Percentiles rank a stretch among this genome's conserved stretches.
Evolutionary conservation across 2,888 invertebrate genomes (phyloP).

Genomic region (Diarsia dahlii): DNA sequence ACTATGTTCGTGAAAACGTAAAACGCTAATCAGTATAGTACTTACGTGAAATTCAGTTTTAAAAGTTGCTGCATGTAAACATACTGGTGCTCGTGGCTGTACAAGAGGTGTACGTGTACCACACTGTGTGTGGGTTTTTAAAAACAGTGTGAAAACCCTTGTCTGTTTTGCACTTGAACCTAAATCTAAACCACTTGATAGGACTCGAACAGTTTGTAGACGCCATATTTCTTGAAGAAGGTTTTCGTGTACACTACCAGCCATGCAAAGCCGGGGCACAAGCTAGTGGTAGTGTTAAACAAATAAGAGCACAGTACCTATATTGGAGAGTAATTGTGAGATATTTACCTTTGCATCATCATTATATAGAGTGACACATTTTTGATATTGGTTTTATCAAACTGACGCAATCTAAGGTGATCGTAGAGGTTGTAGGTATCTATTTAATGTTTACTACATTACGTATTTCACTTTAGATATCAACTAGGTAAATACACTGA

Average conservation of each 20-base stretch:
- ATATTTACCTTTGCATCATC: conserved; percentile 44
- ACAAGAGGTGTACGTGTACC: too few relatives aligned
- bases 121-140: background rate
- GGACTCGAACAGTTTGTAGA: background rate
- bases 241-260: background rate
- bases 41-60: too few relatives aligned
- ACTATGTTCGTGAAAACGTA: too few relatives aligned
- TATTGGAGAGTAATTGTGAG: conserved; percentile 11
- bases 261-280: background rate
- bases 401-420: conserved; percentile 47
- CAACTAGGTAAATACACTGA: conserved; percentile 14
- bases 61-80: too few relatives aligned
- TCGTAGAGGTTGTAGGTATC: conserved; percentile 49
- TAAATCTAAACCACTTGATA: background rate
- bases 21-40: too few relatives aligned
- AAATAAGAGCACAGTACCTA: conserved; percentile 8
- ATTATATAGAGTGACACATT: conserved; percentile 27
- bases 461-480: conserved; percentile 32
- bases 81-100: too few relatives aligned
- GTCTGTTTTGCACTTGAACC: background rate
- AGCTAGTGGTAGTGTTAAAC: background rate
- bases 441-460: conserved; percentile 41
- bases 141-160: background rate
- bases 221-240: conserved; percentile 1
- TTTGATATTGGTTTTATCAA: conserved; percentile 48